Evolutionary conservation across 2,113 vertebrate genomes (phyloP), one percentile per base, ranked within the genome.

Genomic region (Istiophorus platypterus): DNA sequence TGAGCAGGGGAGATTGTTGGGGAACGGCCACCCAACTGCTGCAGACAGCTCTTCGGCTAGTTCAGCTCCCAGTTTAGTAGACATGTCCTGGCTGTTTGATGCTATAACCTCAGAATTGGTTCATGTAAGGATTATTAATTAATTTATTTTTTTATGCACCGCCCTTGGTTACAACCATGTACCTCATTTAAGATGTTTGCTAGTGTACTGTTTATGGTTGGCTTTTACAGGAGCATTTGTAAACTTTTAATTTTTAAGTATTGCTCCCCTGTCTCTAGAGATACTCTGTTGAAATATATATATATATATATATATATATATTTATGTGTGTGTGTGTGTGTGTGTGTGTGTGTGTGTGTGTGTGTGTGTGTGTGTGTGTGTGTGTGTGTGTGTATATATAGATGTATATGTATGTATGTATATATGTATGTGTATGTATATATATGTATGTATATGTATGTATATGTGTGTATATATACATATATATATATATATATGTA

Each of bases 1-100:
- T 63, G 66, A 49, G 75, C 61, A 39, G 42, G 24, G 51, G 57
- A 77, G 34, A 9, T 24, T 34, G 9, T 74, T 68, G 63, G 68
- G 70, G 31, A 12, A 3, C 42, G 37, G 41, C 39, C 56, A 51
- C 72, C 65, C 59, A 72, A 81, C 72, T 75, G 74, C 77, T 76
- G 65, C 29, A 45, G 18, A 29, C 26, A 26, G 4, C 20, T 58
- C 42, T 34, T 71, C 24, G 54, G 71, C 12, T 29, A 7, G 27
- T 12, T 31, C 4, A 1, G 15, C 64, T 54, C 27, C 10, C 12
- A 34, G 26, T 45, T 68, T 59, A 39, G 37, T 34, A 20, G 26
- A 37, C 22, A 22, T 62, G 56, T 52, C n/a, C 54, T 77, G 56
- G 37, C 61, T 54, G 37, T 67, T 49, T 29, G 11, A 39, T 52